These are phyloP conservation scores for Microplitis demolitor DNA, from an alignment of 1,140 invertebrate genomes.

Conservation along the genomic window DNA sequence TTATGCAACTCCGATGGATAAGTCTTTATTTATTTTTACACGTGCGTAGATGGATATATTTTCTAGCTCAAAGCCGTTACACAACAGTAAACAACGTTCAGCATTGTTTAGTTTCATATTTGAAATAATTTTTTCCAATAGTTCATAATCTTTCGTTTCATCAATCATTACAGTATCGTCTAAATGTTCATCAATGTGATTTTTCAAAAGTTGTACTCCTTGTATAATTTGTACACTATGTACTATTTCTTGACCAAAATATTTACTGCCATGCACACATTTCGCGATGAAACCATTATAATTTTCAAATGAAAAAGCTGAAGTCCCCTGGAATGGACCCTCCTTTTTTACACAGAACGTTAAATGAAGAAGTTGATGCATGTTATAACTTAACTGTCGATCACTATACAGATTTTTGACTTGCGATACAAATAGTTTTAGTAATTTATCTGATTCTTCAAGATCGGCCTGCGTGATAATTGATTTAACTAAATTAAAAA, in stretches of 20 bases:
- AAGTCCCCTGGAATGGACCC: slow-evolving; percentile 34
- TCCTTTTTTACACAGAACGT: slow-evolving; percentile 30
- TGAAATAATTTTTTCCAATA: too few relatives aligned
- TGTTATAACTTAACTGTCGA: slow-evolving; percentile 32
- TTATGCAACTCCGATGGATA: too few relatives aligned
- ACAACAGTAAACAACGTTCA: too few relatives aligned
- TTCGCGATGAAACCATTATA: slow-evolving; percentile 27
- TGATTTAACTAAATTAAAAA: slow-evolving; percentile 7
- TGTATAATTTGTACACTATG: slow-evolving; percentile 27
- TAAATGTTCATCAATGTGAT: background rate
- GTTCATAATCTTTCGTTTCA: too few relatives aligned
- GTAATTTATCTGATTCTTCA: background rate
- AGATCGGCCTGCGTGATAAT: slow-evolving; percentile 23
- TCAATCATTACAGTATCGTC: too few relatives aligned
- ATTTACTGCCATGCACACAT: background rate
- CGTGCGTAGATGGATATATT: too few relatives aligned
- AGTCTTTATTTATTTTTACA: too few relatives aligned
- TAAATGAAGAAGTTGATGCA: slow-evolving; percentile 35
- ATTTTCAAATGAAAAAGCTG: slow-evolving; percentile 36
- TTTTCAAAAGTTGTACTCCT: slow-evolving; percentile 22
- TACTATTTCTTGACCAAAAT: slow-evolving; percentile 35
- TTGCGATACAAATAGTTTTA: slow-evolving; percentile 29
- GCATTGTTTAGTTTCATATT: too few relatives aligned
- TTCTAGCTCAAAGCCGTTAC: too few relatives aligned
- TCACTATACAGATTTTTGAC: slow-evolving; percentile 27